These are phyloP conservation scores for Xanthia icteritia DNA, from an alignment of 2,888 invertebrate species.

Conservation along the genomic window DNA sequence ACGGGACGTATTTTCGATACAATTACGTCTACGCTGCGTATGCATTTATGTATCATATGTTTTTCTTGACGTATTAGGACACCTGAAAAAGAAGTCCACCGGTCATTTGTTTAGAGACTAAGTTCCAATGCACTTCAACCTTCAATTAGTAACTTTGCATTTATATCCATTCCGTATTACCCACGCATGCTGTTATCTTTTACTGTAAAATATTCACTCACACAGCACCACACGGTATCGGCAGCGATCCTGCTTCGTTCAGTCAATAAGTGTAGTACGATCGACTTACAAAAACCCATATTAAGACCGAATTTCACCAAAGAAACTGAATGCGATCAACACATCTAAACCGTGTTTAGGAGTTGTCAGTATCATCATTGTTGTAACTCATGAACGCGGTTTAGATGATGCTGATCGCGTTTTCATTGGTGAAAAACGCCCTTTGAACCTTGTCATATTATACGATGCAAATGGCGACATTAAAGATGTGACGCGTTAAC, in stretches of 20 bases:
- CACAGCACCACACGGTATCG: conserved; percentile 68
- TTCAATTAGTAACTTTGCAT: conserved; percentile 26
- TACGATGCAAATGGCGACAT: neutral
- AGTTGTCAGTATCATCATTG: too few species aligned
- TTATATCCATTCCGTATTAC: conserved; percentile 15
- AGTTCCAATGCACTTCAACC: conserved; percentile 48
- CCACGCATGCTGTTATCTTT: conserved; percentile 74
- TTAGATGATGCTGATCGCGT: too few species aligned
- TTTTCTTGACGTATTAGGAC: too few species aligned
- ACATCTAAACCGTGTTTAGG: too few species aligned
- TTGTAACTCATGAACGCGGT: too few species aligned
- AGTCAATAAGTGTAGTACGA: conserved; percentile 12
- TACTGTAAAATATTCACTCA: conserved; percentile 72
- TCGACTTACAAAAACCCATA: conserved; percentile 33
- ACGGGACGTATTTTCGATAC: neutral
- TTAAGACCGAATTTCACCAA: neutral
- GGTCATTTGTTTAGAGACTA: neutral
- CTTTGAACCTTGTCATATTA: conserved; percentile 21
- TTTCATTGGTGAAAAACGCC: neutral
- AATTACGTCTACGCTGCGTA: neutral
- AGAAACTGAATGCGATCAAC: neutral
- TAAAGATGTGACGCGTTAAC: neutral
- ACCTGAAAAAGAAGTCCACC: too few species aligned
- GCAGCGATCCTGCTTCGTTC: conserved; percentile 70
- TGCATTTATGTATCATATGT: neutral